Base-by-base conservation (phyloP, 1,140 invertebrate species). In the Drosophila sechellia region DNA sequence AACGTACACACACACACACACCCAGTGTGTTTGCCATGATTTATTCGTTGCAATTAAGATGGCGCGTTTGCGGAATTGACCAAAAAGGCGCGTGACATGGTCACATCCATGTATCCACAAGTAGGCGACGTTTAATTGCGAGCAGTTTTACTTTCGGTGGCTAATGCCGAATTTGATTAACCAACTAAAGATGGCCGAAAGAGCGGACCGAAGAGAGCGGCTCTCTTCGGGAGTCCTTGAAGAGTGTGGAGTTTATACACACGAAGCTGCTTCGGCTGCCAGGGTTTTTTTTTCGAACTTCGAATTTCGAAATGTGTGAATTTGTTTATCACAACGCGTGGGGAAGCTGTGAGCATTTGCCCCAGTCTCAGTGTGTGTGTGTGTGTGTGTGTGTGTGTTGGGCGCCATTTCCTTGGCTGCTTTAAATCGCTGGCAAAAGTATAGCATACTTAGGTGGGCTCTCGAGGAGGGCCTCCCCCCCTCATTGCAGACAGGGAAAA, bases 221-320 rank as follows among this genome's bases (percentile, higher is more conserved):
- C 11, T 20, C 31, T 31, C 31, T 31, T 31, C 3, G 6, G 1
- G 31, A 10, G 31, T 31, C 31, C 31, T 10, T 10, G 31, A 46
- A 56, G 60, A 58, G 17, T 3, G 13, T 0, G 10, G 11, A 5
- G 2, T 27, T n/a, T 34, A 4, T 27, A 2, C 8, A 15, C 22
- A 46, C 66, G 81, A 50, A 56, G 37, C 22, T 4, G 37, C 46
- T 58, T 79, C 79, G 80, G 42, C 39, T 54, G 43, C 20, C 15
- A 42, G 25, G 40, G 22, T 50, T 42, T 39, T 50, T 50, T 37
- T 68, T 87, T 87, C 81, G 81, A 87, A 86, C 17, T 87, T 79
- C 79, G 83, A 87, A 83, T 53, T 86, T 86, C 83, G 83, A 87
- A 87, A 89, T 77, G 84, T 87, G 83, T 84, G 72, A 87, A 87